These are phyloP conservation scores for Scaptomyza cyrtandrae DNA, from an alignment of 2,888 invertebrate species.

Conservation along the genomic window DNA sequence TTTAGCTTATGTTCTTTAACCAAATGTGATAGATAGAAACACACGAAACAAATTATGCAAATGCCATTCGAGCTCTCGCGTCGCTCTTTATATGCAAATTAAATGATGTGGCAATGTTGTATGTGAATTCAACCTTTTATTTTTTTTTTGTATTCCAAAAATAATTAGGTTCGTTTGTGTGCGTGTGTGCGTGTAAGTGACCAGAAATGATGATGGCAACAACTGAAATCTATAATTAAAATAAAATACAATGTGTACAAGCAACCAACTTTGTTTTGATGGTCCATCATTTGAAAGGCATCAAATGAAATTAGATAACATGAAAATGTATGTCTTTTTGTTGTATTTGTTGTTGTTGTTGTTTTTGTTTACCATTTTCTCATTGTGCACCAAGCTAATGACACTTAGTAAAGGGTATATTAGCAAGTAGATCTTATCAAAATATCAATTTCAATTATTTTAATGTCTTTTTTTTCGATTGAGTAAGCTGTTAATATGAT, in stretches of 20 bases:
- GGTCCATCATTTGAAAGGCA: slow-evolving; percentile 23
- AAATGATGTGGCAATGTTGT: slow-evolving; percentile 54
- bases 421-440: background rate
- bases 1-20: slow-evolving; percentile 14
- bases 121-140: slow-evolving; percentile 2
- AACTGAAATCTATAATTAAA: slow-evolving; percentile 62
- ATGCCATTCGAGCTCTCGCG: slow-evolving; percentile 41
- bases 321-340: background rate
- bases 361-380: background rate
- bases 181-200: slow-evolving; percentile 25
- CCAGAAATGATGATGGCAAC: slow-evolving; percentile 40
- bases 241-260: slow-evolving; percentile 38
- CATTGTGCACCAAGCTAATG: background rate
- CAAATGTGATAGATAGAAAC: slow-evolving; percentile 13
- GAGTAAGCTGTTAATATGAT: too few relatives aligned
- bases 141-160: slow-evolving; percentile 32
- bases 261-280: slow-evolving; percentile 4
- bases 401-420: background rate
- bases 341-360: too few relatives aligned
- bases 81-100: slow-evolving; percentile 56
- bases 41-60: slow-evolving; percentile 49
- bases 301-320: slow-evolving; percentile 39
- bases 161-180: slow-evolving; percentile 41
- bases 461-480: too few relatives aligned
- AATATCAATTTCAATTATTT: background rate